Evolutionary conservation across 2,113 vertebrate genomes (phyloP).

Genomic region (Gymnogyps californianus): DNA sequence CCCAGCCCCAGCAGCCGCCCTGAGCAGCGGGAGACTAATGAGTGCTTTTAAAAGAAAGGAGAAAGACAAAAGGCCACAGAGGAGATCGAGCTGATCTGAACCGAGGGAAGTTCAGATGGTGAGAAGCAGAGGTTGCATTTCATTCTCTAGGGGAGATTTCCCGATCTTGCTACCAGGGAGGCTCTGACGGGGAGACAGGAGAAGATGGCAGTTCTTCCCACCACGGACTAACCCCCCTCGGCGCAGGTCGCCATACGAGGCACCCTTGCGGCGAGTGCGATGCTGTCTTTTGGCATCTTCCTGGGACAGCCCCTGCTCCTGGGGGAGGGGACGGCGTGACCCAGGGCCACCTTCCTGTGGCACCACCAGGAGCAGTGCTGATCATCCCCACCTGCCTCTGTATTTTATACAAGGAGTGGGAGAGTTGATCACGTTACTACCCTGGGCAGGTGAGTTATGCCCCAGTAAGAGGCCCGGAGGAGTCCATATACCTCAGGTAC

Average conservation of each 20-base stretch:
- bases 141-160: not conserved
- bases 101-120: not conserved
- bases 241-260: rapidly evolving
- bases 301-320: not conserved
- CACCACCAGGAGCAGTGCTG: not conserved
- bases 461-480: not conserved
- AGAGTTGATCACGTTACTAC: not conserved
- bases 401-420: not conserved
- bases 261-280: not conserved
- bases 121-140: not conserved
- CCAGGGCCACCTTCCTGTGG: not conserved
- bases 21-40: not conserved
- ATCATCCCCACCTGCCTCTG: not conserved
- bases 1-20: not conserved
- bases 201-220: not conserved
- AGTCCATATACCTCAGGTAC: not conserved
- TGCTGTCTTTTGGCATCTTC: not conserved
- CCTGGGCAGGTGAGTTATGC: not conserved
- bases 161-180: not conserved
- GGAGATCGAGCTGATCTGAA: not conserved
- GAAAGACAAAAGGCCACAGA: not conserved
- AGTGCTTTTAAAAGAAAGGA: not conserved
- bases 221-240: not conserved
- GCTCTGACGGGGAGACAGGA: not conserved
- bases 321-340: rapidly evolving